phyloP scores from a whole-genome alignment of 2,113 vertebrate genomes.

The Urocynchramus pylzowi region DNA sequence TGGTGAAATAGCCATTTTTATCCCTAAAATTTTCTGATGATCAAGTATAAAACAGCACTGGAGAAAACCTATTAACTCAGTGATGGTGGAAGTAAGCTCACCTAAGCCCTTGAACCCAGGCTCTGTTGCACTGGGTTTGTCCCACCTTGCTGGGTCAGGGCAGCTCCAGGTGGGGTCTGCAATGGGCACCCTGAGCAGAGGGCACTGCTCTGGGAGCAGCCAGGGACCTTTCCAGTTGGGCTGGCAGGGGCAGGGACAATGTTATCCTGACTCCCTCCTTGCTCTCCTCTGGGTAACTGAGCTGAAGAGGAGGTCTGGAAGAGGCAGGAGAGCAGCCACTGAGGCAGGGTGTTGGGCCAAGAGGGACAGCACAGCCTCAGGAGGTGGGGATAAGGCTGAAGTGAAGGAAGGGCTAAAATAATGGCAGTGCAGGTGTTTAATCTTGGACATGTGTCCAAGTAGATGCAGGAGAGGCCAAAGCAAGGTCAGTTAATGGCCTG shows the following conservation, averaged over 20 bases:
- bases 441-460: not conserved
- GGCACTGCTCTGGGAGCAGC: not conserved
- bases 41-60: not conserved
- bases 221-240: not conserved
- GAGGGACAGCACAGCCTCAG: not conserved
- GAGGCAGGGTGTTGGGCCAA: not conserved
- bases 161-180: not conserved
- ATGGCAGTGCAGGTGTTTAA: not conserved
- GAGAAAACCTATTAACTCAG: not conserved
- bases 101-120: not conserved
- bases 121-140: not conserved
- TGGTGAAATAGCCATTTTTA: not conserved
- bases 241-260: not conserved
- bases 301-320: not conserved
- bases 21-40: not conserved
- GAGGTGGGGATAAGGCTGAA: not conserved
- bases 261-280: not conserved
- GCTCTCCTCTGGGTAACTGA: not conserved
- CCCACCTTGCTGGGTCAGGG: not conserved
- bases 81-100: not conserved
- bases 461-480: not conserved
- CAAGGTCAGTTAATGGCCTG: accelerated
- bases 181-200: not conserved
- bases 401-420: not conserved
- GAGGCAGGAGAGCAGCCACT: not conserved